These are phyloP conservation scores for Phlogophora meticulosa DNA, from an alignment of 2,888 invertebrate species.

Conservation along the genomic window DNA sequence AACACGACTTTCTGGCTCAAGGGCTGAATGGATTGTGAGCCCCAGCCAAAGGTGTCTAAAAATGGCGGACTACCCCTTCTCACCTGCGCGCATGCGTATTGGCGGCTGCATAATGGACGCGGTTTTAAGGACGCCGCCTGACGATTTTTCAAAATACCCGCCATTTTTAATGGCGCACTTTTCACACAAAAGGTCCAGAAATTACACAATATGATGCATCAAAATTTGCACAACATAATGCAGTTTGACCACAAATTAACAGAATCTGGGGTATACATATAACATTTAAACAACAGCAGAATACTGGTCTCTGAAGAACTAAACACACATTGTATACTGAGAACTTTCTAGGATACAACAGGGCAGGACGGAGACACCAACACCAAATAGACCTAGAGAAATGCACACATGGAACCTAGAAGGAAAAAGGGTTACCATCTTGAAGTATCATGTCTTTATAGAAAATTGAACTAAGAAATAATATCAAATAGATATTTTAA, in stretches of 20 bases:
- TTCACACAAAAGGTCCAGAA: too few relatives aligned
- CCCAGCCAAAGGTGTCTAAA: conserved; percentile 3
- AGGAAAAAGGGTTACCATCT: conserved; percentile 65
- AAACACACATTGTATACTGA: conserved; percentile 49
- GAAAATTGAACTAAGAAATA: not conserved
- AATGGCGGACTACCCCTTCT: conserved; percentile 1
- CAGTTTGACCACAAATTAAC: conserved; percentile 48
- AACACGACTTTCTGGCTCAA: conserved; percentile 4
- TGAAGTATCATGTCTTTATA: conserved; percentile 53
- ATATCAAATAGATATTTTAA: not conserved
- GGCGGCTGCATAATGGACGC: not conserved
- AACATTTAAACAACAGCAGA: conserved; percentile 56
- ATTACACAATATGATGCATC: too few relatives aligned
- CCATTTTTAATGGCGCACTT: conserved; percentile 46
- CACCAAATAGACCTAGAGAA: conserved; percentile 59
- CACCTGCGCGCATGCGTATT: conserved; percentile 39
- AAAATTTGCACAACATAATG: not conserved
- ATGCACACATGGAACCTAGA: conserved; percentile 60
- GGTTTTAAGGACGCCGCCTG: not conserved
- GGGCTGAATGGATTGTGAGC: conserved; percentile 12
- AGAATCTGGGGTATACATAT: conserved; percentile 57
- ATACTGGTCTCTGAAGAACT: conserved; percentile 44
- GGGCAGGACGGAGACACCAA: conserved; percentile 49
- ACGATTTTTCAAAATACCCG: not conserved
- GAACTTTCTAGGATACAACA: conserved; percentile 55